Base-by-base conservation (phyloP, 2,888 invertebrate species). In the Epinotia brunnichana region DNA sequence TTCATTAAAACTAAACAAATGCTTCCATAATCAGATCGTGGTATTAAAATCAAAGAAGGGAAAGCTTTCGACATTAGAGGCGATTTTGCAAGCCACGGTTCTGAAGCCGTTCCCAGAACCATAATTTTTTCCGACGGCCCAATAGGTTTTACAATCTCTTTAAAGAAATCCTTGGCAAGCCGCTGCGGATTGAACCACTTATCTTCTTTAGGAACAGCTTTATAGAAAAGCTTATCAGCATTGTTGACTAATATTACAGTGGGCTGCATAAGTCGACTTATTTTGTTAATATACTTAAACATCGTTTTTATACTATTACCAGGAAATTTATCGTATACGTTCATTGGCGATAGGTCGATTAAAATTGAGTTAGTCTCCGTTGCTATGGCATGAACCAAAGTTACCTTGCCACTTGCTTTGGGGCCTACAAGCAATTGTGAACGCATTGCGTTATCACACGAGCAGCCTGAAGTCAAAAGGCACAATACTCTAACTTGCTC, bases 301-400 rank as follows among this genome's bases (percentile, higher is more conserved):
- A 97, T 91, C 86, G 94, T 95, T 79, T 95, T 95, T 70, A 95
- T 87, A 2, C 95, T 95, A 76, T 95, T 94, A 0, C 95, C 95
- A 1, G 94, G 93, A 84, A 96, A 97, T 87, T 96, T 95, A 61
- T 95, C 94, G 17, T 94, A 95, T 7, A 96, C 90, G 77, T 95
- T 95, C 59, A 94, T 88, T 0, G 97, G 95, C 0, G 96, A 95
- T 15, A 97, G 87, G 81, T 97, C 97, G 82, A 97, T 96, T 15
- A 97, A 85, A 56, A 96, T 95, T 4, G 97, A 95, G 64, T 95
- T 95, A 0, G 96, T 94, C 88, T 97, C 96, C 2, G 95, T 95
- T 76, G 96, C 97, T 39, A 97, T 92, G 0, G 96, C 96, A 79
- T 97, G 94, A 0, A 95, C 94, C 68, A 97, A 86, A 74, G 96